Base-by-base conservation (phyloP, 2,113 vertebrate species). In the Ia io region DNA sequence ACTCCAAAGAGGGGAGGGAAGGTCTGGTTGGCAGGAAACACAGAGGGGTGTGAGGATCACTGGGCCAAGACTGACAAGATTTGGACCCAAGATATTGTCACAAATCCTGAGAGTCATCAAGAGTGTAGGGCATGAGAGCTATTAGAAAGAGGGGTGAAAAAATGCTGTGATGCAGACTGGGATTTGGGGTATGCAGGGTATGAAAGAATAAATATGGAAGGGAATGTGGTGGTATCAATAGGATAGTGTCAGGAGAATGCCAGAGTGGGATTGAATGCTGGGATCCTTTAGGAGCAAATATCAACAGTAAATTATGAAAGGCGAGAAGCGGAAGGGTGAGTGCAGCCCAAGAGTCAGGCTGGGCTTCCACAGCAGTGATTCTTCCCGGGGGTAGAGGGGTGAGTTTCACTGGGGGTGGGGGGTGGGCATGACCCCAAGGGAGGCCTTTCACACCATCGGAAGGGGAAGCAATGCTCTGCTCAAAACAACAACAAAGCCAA, bases 331-430 rank as follows among this genome's bases (percentile, higher is more conserved):
- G 22, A 42, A 42, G 17, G 35, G 42, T 9, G 32, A 25, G 35
- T 3, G 7, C 40, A 37, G 63, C 10, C 1, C 63, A 77, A 28
- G 61, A 32, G 11, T 30, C 11, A 11, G 35, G 22, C 0, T 49
- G 40, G 53, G 22, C 16, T 5, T 69, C 47, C 49, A 76, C 30
- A 80, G 40, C 70, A 69, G 96, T 78, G 93, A 95, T 78, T 88
- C 77, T 63, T n/a, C 32, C 28, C 3, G 0, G n/a, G n/a, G n/a
- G 12, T 4, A 1, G 23, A 35, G 22, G 42, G 42, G 70, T 22
- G 51, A 40, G 11, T 74, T 71, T 85, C 47, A 40, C 65, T 22
- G 25, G 0, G 1, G 44, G 14, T 9, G 5, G 23, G 14, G 42
- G 59, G 25, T 28, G 30, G 44, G 44, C 44, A 37, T 20, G 65